Evolutionary conservation across 1,140 invertebrate species (phyloP).

Genomic region (Tyrophagus putrescentiae): DNA sequence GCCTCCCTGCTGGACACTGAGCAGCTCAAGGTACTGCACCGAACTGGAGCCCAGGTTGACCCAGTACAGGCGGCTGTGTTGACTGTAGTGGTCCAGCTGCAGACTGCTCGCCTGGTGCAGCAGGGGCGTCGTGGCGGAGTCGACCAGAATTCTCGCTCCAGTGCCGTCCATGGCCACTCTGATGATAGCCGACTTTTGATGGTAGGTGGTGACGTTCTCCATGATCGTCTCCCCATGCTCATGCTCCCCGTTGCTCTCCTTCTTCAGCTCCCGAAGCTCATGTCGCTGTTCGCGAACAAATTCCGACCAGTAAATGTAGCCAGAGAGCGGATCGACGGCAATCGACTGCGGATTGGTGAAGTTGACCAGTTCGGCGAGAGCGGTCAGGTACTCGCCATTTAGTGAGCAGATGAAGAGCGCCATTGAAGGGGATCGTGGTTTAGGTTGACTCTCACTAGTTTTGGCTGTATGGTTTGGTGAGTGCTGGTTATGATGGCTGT

Average conservation of each 20-base stretch:
- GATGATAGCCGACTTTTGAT: slow-evolving; percentile 39
- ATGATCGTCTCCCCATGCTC: too few relatives aligned
- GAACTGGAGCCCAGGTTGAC: slow-evolving; percentile 32
- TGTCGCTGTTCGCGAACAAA: slow-evolving; percentile 39
- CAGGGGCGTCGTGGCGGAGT: slow-evolving; percentile 27
- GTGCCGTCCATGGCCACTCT: slow-evolving; percentile 50
- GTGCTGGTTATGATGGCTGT: too few relatives aligned
- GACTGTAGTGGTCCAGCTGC: slow-evolving; percentile 43
- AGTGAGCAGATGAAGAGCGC: slow-evolving; percentile 50
- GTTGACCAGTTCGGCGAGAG: slow-evolving; percentile 33
- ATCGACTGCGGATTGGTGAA: slow-evolving; percentile 39
- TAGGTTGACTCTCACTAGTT: too few relatives aligned
- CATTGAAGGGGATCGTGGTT: too few relatives aligned
- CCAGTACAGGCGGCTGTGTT: slow-evolving; percentile 50
- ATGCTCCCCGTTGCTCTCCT: too few relatives aligned
- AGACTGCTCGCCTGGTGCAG: slow-evolving; percentile 36
- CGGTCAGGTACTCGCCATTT: slow-evolving; percentile 50
- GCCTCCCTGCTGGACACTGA: slow-evolving; percentile 33
- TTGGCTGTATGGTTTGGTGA: too few relatives aligned
- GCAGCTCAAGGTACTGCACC: slow-evolving; percentile 50
- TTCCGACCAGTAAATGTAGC: slow-evolving; percentile 35
- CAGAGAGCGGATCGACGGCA: slow-evolving; percentile 48
- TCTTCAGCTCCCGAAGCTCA: too few relatives aligned
- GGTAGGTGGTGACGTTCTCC: not conserved
- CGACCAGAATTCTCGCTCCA: slow-evolving; percentile 36